Evolutionary conservation across 2,113 vertebrate species (phyloP).

Genomic region (Mystacornis crossleyi): DNA sequence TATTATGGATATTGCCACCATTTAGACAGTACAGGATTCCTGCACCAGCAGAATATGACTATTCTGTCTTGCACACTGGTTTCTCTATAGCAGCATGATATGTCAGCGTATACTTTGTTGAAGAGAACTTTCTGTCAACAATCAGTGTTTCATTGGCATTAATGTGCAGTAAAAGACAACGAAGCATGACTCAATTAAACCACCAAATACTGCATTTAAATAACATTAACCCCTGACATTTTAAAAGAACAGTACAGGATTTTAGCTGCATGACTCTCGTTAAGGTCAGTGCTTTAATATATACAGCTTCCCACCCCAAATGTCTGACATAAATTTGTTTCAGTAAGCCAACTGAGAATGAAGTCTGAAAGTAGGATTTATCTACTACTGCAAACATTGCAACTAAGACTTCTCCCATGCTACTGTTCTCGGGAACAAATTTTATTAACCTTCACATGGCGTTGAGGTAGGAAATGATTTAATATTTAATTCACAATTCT

Average conservation of each 20-base stretch:
- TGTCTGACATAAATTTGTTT: constrained; percentile 20
- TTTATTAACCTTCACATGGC: background rate
- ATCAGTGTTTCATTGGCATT: constrained; percentile 61
- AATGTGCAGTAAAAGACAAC: constrained; percentile 71
- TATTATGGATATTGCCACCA: background rate
- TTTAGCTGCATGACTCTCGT: constrained; percentile 35
- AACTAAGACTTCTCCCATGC: background rate
- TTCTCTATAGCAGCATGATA: constrained; percentile 7
- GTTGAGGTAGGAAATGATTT: background rate
- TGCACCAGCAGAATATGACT: background rate
- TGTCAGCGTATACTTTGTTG: constrained; percentile 44
- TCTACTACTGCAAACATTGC: background rate
- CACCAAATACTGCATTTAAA: constrained; percentile 59
- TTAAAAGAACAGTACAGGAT: constrained; percentile 50
- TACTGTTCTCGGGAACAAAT: background rate
- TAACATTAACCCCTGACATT: constrained; percentile 67
- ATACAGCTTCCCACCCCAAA: constrained; percentile 11
- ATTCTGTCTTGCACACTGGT: background rate
- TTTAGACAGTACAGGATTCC: background rate
- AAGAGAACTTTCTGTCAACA: constrained; percentile 73
- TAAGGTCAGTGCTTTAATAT: constrained; percentile 66
- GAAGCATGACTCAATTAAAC: constrained; percentile 75
- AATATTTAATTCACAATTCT: background rate
- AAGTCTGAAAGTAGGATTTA: constrained; percentile 3
- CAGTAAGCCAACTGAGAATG: background rate